These are phyloP conservation scores for Bubalus kerabau DNA, from an alignment of 2,113 vertebrate species.

Conservation along the genomic window DNA sequence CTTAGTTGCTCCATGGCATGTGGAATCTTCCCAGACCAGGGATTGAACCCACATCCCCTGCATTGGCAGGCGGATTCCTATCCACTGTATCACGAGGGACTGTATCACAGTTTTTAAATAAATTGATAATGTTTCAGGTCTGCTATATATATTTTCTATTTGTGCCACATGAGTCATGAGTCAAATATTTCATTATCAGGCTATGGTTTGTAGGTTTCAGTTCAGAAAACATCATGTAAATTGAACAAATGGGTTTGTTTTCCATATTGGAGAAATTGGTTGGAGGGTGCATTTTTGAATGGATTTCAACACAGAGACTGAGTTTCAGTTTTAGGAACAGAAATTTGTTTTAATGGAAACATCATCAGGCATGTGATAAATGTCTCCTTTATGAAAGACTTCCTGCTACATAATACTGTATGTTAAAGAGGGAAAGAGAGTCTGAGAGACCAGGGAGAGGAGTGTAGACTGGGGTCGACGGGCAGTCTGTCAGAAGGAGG, in stretches of 20 bases:
- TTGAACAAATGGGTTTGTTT: neutral
- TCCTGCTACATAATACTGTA: neutral
- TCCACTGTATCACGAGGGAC: neutral
- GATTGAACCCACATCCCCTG: neutral
- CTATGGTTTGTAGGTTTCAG: neutral
- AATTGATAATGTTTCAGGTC: neutral
- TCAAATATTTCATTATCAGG: neutral
- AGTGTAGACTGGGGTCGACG: neutral
- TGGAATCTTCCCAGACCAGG: neutral
- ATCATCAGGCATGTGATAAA: neutral
- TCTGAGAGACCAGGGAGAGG: neutral
- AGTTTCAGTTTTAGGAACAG: conserved; percentile 8
- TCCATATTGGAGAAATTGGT: neutral
- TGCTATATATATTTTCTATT: neutral
- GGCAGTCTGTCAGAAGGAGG: neutral
- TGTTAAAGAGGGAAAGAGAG: neutral
- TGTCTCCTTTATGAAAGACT: neutral
- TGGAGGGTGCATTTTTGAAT: neutral
- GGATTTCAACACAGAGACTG: neutral
- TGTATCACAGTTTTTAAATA: neutral
- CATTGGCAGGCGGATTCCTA: neutral
- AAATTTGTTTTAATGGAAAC: neutral
- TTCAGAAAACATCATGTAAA: neutral
- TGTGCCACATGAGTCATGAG: neutral
- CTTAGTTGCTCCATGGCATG: neutral